phyloP scores from a whole-genome alignment of 2,113 vertebrate genomes.

The Mesocricetus auratus region DNA sequence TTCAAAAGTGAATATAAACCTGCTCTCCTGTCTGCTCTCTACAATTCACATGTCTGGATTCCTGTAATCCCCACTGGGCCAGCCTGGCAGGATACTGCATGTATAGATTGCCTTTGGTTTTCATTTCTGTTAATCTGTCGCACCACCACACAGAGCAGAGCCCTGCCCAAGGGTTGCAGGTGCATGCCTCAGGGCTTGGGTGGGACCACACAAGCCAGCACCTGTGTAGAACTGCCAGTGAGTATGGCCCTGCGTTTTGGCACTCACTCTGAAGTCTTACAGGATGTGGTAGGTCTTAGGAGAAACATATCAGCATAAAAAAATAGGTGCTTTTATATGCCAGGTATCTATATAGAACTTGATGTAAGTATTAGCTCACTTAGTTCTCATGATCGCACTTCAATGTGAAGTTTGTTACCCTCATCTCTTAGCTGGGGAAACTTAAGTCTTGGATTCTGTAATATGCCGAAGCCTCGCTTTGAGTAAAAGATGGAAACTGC shows the following conservation, averaged over 20 bases:
- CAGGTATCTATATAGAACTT: neutral
- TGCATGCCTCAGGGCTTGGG: neutral
- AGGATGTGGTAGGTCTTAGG: neutral
- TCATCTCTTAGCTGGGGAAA: slow-evolving; percentile 15
- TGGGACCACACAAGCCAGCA: neutral
- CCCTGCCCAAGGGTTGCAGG: neutral
- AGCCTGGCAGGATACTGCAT: neutral
- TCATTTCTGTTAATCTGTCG: neutral
- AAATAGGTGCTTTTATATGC: neutral
- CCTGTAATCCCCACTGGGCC: neutral
- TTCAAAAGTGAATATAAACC: neutral
- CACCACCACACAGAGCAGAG: neutral
- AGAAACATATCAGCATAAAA: neutral
- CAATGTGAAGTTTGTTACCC: neutral
- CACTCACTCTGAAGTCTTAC: neutral
- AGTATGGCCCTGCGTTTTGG: neutral
- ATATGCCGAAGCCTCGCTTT: neutral
- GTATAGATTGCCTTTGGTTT: neutral
- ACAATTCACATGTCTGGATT: neutral
- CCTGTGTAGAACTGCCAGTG: neutral
- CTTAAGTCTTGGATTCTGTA: neutral
- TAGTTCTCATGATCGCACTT: slow-evolving; percentile 24
- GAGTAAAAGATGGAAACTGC: neutral
- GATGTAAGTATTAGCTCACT: neutral
- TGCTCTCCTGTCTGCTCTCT: neutral